Conservation (phyloP, 2,113 vertebrate genomes). For the Pluvialis apricaria region DNA sequence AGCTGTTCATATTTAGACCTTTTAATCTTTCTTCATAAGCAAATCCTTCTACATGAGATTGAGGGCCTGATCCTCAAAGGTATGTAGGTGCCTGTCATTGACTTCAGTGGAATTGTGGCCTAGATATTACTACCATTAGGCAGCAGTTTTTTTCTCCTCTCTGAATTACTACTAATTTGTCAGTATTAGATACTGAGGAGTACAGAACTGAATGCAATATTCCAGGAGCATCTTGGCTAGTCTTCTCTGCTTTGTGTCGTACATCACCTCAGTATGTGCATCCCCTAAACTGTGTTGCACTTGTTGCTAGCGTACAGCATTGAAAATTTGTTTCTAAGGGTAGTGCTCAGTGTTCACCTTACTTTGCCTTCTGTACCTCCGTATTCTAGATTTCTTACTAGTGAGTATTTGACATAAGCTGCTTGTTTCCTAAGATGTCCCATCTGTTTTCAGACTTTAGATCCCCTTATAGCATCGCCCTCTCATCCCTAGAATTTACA, state of each 20-base stretch:
- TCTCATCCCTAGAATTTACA: not conserved
- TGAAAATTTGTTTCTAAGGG: not conserved
- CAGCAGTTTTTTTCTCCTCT: not conserved
- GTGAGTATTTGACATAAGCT: not conserved
- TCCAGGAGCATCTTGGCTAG: not conserved
- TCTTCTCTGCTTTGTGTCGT: not conserved
- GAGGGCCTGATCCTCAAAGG: conserved; percentile 53
- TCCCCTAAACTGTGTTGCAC: not conserved
- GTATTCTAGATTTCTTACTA: not conserved
- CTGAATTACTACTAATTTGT: not conserved
- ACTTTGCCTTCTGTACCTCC: not conserved
- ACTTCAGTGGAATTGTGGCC: not conserved
- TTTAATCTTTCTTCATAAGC: conserved; percentile 62
- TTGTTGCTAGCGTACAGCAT: not conserved
- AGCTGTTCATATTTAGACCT: conserved; percentile 47
- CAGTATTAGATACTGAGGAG: not conserved
- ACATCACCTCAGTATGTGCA: not conserved
- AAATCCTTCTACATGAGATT: conserved; percentile 35
- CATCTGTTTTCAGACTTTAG: not conserved
- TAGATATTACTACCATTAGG: not conserved
- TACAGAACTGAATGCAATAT: not conserved
- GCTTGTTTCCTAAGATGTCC: not conserved
- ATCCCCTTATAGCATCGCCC: not conserved
- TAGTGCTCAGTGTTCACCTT: not conserved
- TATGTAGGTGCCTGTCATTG: conserved; percentile 2